phyloP scores from a whole-genome alignment of 2,888 invertebrate genomes.

The Erebia ligea region DNA sequence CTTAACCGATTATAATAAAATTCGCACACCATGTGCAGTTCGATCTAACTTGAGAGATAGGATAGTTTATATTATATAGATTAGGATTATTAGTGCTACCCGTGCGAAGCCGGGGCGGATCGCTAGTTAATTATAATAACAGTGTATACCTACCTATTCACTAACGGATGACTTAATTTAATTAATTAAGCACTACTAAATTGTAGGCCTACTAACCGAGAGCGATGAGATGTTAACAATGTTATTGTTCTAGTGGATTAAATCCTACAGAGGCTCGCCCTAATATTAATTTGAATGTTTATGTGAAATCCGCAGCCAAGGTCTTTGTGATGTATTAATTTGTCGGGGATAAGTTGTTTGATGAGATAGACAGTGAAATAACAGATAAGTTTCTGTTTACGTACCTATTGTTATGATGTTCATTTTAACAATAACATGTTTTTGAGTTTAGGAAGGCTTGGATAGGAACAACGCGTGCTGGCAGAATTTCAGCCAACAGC shows the following conservation, averaged over 20 bases:
- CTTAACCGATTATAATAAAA: too few species aligned
- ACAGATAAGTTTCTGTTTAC: background rate
- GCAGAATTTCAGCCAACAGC: too few species aligned
- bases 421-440: background rate
- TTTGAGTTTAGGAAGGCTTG: background rate
- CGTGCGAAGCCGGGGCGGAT: too few species aligned
- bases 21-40: too few species aligned
- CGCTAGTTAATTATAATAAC: slow-evolving; percentile 68
- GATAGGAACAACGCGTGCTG: too few species aligned
- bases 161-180: slow-evolving; percentile 66
- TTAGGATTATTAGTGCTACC: too few species aligned
- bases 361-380: background rate
- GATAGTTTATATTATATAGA: too few species aligned
- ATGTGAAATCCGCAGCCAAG: slow-evolving; percentile 64
- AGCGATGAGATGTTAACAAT: slow-evolving; percentile 76
- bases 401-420: slow-evolving; percentile 3
- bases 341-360: slow-evolving; percentile 33
- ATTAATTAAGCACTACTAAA: slow-evolving; percentile 75
- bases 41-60: too few species aligned
- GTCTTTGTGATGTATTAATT: slow-evolving; percentile 65
- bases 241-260: slow-evolving; percentile 76
- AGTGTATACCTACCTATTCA: slow-evolving; percentile 47
- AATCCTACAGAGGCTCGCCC: slow-evolving; percentile 65
- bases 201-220: slow-evolving; percentile 65
- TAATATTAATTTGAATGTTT: slow-evolving; percentile 74